phyloP scores from a whole-genome alignment of 2,113 vertebrate species.

The Myotis brandtii region DNA sequence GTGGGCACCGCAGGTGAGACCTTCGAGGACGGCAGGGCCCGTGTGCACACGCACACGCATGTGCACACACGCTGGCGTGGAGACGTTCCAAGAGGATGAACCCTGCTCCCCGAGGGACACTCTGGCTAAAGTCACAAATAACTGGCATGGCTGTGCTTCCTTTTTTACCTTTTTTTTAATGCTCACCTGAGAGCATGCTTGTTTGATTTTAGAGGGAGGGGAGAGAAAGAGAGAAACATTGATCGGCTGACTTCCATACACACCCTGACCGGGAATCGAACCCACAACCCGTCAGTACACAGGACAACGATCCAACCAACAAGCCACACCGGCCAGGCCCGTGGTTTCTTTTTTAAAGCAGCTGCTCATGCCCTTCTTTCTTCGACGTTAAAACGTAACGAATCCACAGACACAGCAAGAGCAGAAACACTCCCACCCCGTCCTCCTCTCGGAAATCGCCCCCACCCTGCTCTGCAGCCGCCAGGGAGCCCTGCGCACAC shows the following conservation, averaged over 20 bases:
- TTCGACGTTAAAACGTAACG: neutral
- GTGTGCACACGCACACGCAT: neutral
- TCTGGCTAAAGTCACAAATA: neutral
- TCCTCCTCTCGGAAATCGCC: neutral
- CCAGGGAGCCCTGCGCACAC: neutral
- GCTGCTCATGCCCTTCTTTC: neutral
- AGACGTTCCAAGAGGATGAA: neutral
- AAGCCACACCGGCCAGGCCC: too few relatives aligned
- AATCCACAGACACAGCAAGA: neutral
- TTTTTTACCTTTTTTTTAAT: too few relatives aligned
- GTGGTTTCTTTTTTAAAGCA: neutral
- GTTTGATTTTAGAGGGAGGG: too few relatives aligned
- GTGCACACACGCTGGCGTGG: too few relatives aligned
- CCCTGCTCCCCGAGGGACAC: neutral
- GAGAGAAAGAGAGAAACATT: too few relatives aligned
- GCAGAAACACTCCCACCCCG: neutral
- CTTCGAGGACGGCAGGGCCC: rapidly evolving
- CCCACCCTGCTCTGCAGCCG: neutral
- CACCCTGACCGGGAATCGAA: too few relatives aligned
- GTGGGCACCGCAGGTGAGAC: rapidly evolving
- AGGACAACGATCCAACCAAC: too few relatives aligned
- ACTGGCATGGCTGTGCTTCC: rapidly evolving
- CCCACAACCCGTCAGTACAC: too few relatives aligned
- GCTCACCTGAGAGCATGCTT: too few relatives aligned
- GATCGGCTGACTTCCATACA: too few relatives aligned